Percentiles rank a stretch among this genome's conserved stretches.
These are phyloP conservation scores for Acrocephalus arundinaceus DNA, from an alignment of 2,113 vertebrate species.

Conservation along the genomic window DNA sequence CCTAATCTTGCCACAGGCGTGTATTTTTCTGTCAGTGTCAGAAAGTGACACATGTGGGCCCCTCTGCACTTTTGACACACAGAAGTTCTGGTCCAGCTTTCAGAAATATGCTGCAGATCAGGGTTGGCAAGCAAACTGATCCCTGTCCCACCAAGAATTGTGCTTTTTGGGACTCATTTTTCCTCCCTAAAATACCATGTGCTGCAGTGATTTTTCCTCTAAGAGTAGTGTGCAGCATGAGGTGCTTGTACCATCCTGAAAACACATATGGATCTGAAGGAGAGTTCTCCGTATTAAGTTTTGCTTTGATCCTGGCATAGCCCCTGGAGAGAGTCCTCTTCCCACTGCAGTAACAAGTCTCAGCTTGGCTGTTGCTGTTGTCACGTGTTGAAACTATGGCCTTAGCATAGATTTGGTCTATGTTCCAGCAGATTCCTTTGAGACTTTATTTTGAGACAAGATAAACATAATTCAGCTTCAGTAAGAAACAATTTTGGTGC, in stretches of 20 bases:
- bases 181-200: background rate
- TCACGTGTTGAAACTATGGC: background rate
- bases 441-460: background rate
- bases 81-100: background rate
- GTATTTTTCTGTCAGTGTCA: background rate
- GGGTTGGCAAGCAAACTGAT: background rate
- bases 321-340: background rate
- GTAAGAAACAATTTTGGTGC: background rate
- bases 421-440: background rate
- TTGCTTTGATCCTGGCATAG: background rate
- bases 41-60: rapidly evolving
- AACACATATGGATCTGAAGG: background rate
- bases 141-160: background rate
- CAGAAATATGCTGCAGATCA: background rate
- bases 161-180: background rate
- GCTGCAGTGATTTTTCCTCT: background rate
- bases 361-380: background rate
- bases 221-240: background rate
- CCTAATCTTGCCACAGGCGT: background rate
- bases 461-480: background rate
- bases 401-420: background rate
- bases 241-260: background rate
- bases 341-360: background rate
- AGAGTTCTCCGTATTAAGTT: background rate
- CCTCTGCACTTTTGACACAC: background rate